Conservation (phyloP, 1,140 invertebrate species). For the Heliconius melpomene region DNA sequence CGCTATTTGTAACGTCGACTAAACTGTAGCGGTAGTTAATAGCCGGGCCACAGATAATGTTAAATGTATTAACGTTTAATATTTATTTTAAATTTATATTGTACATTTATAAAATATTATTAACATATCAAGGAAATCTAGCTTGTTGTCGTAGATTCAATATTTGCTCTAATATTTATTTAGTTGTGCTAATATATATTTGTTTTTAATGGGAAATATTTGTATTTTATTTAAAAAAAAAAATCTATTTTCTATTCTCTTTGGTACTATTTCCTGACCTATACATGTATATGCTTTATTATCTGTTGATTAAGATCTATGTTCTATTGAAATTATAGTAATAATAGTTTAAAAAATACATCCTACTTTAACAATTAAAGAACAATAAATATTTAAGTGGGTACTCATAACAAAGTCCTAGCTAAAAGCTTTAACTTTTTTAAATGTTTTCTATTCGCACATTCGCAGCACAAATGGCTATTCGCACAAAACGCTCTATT, state of each 20-base stretch:
- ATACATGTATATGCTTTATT: neutral
- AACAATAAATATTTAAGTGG: conserved; percentile 7
- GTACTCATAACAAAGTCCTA: conserved; percentile 1
- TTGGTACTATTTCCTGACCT: too few species aligned
- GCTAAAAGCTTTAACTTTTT: neutral
- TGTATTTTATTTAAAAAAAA: too few species aligned
- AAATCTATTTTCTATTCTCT: too few species aligned
- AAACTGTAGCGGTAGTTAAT: conserved; percentile 26
- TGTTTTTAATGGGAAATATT: too few species aligned
- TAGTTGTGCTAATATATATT: too few species aligned
- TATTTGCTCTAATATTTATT: too few species aligned
- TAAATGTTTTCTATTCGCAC: neutral
- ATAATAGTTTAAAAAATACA: neutral
- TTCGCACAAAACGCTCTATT: neutral
- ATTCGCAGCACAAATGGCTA: too few species aligned
- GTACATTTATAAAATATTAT: too few species aligned
- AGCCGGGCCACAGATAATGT: conserved; percentile 10
- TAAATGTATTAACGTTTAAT: neutral
- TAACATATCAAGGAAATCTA: too few species aligned
- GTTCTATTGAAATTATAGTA: neutral
- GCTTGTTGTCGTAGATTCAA: too few species aligned
- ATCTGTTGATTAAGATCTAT: neutral
- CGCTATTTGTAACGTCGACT: conserved; percentile 64
- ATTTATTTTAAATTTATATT: neutral
- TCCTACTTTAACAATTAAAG: neutral